Evolutionary conservation across 2,113 vertebrate species (phyloP), one percentile per base, ranked within the genome.

Genomic region (Pelusios castaneus): DNA sequence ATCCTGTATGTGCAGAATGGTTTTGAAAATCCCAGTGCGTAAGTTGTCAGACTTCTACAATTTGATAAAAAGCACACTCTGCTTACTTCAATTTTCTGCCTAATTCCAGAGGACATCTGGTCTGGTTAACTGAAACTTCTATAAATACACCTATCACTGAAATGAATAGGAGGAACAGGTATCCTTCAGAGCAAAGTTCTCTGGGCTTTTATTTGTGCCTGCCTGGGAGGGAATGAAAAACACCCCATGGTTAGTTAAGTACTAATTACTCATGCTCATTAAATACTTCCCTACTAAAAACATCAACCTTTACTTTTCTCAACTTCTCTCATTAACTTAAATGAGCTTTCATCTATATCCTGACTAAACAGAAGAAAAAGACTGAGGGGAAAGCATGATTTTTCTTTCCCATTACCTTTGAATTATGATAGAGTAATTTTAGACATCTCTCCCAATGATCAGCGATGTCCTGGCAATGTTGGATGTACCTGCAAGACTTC

Each of bases 391-490:
- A 43, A 3, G 2, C 51, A 41, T 31, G n/a, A n/a, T 81, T 89
- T 90, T 76, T 31, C 43, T 88, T 88, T 87, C n/a, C 80, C 49
- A 43, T 3, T 93, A 52, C 22, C 38, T 88, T 90, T 54, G 38
- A 58, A 77, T 31, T 47, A 5, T 0, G 51, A n/a, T 19, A 47
- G 52, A 58, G 45, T 58, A 31, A 25, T 67, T 19, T 67, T 21
- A 67, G 60, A 67, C 34, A 19, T 19, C 34, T n/a, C 60, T n/a
- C 60, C 60, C 34, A 67, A n/a, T 16, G 34, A 67, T 67, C 60
- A 67, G 16, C 34, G 2, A 21, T 67, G 60, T n/a, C 60, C 4
- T 5, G 5, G 13, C 2, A 87, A 87, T 34, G 1, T 0, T 3
- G 6, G 75, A 16, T 2, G 34, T 27, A 84, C 84, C 51, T 54